A percentile compares a stretch with the other conserved stretches of the same genome.
phyloP scores from a whole-genome alignment of 2,797 vertebrate species.

The Channa striata region DNA sequence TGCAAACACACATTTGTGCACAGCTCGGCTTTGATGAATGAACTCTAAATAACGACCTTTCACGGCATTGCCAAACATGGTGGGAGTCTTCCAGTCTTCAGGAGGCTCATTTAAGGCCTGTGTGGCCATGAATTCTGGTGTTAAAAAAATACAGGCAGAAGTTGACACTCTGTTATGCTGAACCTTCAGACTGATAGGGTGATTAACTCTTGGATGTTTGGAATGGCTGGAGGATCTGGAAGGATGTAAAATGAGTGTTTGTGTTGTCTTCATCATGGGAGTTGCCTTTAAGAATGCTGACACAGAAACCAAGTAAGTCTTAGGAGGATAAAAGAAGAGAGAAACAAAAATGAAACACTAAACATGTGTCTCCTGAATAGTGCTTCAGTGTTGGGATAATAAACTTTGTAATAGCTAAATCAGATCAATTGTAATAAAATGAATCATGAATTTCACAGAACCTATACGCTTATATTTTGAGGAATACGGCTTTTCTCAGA shows the following conservation, averaged over 20 bases:
- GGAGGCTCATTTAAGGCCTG: conserved; percentile 16
- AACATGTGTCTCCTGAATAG: neutral
- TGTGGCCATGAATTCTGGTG: conserved; percentile 8
- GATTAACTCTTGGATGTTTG: conserved; percentile 15
- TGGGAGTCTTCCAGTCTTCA: neutral
- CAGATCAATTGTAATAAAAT: neutral
- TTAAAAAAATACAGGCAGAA: conserved; percentile 8
- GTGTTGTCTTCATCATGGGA: conserved; percentile 20
- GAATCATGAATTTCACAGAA: neutral
- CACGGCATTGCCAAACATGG: conserved; percentile 1
- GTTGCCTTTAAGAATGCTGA: conserved; percentile 26
- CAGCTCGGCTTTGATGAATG: neutral
- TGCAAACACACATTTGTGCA: neutral
- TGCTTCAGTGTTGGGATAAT: neutral
- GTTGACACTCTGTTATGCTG: conserved; percentile 1
- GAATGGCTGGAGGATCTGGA: conserved; percentile 27
- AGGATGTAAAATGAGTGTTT: conserved; percentile 33
- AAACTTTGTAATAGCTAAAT: neutral
- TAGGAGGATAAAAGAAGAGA: neutral
- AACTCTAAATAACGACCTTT: conserved; percentile 14
- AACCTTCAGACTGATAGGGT: conserved; percentile 24
- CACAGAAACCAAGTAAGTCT: neutral
- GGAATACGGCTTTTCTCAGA: neutral
- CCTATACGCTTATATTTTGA: neutral
- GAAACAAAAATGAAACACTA: neutral